These are phyloP conservation scores for Serranus cabrilla DNA, from an alignment of 2,797 vertebrate genomes.

Conservation along the genomic window DNA sequence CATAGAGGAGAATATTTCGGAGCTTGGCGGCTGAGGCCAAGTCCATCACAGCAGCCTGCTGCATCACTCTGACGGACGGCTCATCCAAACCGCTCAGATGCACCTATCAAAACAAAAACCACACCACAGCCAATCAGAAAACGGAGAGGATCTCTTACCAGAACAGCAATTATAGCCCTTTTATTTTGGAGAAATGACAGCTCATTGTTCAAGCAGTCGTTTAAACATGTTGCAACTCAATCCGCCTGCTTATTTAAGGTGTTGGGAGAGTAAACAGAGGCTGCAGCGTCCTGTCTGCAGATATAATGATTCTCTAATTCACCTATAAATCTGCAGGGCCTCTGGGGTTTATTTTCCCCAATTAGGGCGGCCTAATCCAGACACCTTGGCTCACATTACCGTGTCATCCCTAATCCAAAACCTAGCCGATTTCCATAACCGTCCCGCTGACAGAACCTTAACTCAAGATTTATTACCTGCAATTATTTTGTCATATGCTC, in stretches of 20 bases:
- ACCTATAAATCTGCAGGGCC: conserved; percentile 46
- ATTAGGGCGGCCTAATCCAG: conserved; percentile 53
- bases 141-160: conserved; percentile 15
- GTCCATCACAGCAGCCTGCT: conserved; percentile 77
- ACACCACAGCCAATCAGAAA: conserved; percentile 38
- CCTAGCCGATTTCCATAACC: conserved; percentile 39
- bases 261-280: conserved; percentile 45
- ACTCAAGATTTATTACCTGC: conserved; percentile 40
- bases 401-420: conserved; percentile 42
- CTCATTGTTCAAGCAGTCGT: conserved; percentile 58
- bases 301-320: conserved; percentile 52
- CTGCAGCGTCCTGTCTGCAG: conserved; percentile 37
- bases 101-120: conserved; percentile 86
- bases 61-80: conserved; percentile 68
- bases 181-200: conserved; percentile 49
- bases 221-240: conserved; percentile 52
- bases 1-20: conserved; percentile 90
- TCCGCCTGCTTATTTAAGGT: conserved; percentile 58
- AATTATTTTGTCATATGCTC: conserved; percentile 57
- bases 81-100: conserved; percentile 79
- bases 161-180: conserved; percentile 28
- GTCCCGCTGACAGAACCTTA: conserved; percentile 38
- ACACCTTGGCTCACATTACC: conserved; percentile 43
- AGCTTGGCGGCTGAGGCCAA: conserved; percentile 86
- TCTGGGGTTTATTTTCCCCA: conserved; percentile 56